These are phyloP conservation scores for Phania funesta DNA, from an alignment of 2,888 invertebrate species.

Conservation along the genomic window DNA sequence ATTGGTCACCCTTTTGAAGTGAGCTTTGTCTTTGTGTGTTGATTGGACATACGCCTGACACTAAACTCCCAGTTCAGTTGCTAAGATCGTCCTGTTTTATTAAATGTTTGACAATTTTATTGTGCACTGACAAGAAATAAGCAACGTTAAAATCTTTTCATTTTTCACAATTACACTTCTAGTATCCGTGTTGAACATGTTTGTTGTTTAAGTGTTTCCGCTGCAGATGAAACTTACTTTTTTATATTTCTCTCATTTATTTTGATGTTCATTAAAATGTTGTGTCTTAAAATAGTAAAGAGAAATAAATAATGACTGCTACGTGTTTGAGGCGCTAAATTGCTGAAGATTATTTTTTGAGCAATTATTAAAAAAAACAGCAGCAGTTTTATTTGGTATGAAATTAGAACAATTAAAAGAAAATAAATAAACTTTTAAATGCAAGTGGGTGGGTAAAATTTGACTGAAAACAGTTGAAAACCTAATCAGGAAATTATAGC, in stretches of 20 bases:
- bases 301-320: conserved; percentile 50
- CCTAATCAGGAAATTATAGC: no score
- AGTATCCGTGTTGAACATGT: conserved; percentile 4
- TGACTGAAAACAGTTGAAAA: no score
- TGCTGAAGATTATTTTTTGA: conserved; percentile 39
- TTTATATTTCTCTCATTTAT: background rate
- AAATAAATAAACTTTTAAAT: background rate
- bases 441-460: background rate
- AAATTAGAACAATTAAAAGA: conserved; percentile 42
- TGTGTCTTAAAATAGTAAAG: conserved; percentile 13
- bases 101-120: conserved; percentile 54
- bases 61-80: no score
- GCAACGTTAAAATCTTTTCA: conserved; percentile 13
- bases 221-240: conserved; percentile 10
- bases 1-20: no score
- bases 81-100: no score
- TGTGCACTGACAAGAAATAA: conserved; percentile 3
- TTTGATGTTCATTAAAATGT: conserved; percentile 30
- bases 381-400: conserved; percentile 46
- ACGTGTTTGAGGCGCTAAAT: conserved; percentile 55
- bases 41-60: no score
- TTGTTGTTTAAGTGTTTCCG: conserved; percentile 46
- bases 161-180: conserved; percentile 43
- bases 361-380: conserved; percentile 23
- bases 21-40: no score